These are phyloP conservation scores for Chloroclystis v-ata DNA, from an alignment of 2,888 invertebrate genomes.

Conservation along the genomic window DNA sequence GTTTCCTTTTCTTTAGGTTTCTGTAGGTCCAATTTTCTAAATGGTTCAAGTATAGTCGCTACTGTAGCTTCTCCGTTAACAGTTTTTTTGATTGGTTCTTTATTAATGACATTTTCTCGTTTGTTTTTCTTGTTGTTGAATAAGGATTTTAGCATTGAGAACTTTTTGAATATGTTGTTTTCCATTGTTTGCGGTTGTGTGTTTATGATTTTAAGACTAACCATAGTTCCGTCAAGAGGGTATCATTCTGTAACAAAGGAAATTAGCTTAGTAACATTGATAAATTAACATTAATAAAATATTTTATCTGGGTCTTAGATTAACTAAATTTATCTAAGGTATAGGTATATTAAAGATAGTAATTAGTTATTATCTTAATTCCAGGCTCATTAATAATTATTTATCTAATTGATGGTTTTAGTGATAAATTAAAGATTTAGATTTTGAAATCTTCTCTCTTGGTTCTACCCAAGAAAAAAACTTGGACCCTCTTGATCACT, in stretches of 20 bases:
- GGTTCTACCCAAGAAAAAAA: no score
- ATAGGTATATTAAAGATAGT: no score
- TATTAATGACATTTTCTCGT: constrained; percentile 15
- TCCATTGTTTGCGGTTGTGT: constrained; percentile 49
- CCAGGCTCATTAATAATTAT: no score
- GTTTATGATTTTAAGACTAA: constrained; percentile 43
- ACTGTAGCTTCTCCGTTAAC: constrained; percentile 7
- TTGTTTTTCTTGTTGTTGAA: constrained; percentile 37
- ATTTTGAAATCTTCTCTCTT: no score
- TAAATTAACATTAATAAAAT: no score
- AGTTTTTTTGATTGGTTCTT: constrained; percentile 9
- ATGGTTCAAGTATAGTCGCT: constrained; percentile 16
- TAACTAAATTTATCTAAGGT: no score
- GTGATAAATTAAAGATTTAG: no score
- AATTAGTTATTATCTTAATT: no score
- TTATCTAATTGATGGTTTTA: no score
- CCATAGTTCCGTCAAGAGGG: constrained; percentile 42
- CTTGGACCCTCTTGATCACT: no score
- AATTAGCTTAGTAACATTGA: no score
- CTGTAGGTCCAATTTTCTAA: constrained; percentile 17
- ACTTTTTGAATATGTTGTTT: constrained; percentile 45
- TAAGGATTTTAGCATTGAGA: constrained; percentile 31
- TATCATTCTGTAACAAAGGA: constrained; percentile 29
- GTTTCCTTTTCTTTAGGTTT: neutral
- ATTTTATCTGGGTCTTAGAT: no score